Conservation (phyloP, 2,797 vertebrate genomes). For the Amphiprion clarkii region DNA sequence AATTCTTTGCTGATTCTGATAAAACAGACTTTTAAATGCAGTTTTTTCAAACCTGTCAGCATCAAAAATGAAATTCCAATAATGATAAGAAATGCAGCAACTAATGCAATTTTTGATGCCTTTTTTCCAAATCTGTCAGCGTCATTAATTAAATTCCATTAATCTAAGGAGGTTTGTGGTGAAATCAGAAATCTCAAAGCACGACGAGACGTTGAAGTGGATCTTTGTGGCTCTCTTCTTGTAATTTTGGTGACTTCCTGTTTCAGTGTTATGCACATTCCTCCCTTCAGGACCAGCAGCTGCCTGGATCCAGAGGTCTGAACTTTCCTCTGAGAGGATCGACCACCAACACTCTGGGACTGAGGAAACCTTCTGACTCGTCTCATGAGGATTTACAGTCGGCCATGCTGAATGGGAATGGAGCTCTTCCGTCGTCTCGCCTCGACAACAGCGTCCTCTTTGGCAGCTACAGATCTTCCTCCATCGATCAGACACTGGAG, state of each 20-base stretch:
- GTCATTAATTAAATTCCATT: neutral
- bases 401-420: constrained; percentile 70
- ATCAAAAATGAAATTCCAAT: neutral
- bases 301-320: constrained; percentile 15
- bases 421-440: constrained; percentile 76
- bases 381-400: constrained; percentile 72
- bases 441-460: constrained; percentile 92
- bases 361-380: constrained; percentile 67
- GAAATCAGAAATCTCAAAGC: neutral
- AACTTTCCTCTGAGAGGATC: constrained; percentile 60
- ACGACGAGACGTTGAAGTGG: neutral
- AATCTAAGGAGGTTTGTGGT: neutral
- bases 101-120: too few species aligned
- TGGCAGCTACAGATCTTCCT: constrained; percentile 69
- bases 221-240: neutral
- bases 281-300: constrained; percentile 35
- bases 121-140: neutral
- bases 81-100: too few species aligned
- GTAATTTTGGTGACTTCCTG: neutral
- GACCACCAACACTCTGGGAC: constrained; percentile 57
- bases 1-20: too few species aligned
- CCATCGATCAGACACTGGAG: constrained; percentile 60
- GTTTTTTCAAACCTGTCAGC: neutral
- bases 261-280: neutral
- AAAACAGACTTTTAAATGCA: neutral